These are phyloP conservation scores for Anastrepha obliqua DNA, from an alignment of 1,140 invertebrate genomes.

Conservation along the genomic window DNA sequence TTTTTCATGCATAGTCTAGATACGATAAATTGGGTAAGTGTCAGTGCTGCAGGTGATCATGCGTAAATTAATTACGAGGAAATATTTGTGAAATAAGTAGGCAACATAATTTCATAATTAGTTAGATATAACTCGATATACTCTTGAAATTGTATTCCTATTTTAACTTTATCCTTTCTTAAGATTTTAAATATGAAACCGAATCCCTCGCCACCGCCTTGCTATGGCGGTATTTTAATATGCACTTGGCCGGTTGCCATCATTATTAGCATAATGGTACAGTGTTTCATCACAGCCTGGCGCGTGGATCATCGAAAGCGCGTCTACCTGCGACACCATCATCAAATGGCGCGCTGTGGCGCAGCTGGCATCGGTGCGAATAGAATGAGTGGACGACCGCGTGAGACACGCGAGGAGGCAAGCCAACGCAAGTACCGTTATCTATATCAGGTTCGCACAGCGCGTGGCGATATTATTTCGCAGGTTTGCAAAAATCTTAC, in stretches of 20 bases:
- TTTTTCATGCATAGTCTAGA: constrained; percentile 72
- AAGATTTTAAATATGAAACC: constrained; percentile 72
- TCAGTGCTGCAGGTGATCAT: background rate
- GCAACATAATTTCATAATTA: too few species aligned
- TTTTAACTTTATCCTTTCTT: background rate
- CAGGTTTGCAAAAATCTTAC: constrained; percentile 77
- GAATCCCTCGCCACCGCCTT: constrained; percentile 71
- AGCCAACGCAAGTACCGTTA: constrained; percentile 89
- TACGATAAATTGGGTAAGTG: constrained; percentile 70
- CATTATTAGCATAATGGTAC: constrained; percentile 72
- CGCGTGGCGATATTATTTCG: constrained; percentile 91
- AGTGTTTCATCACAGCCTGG: constrained; percentile 73
- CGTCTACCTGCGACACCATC: constrained; percentile 69
- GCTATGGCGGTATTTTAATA: constrained; percentile 71
- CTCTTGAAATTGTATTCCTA: too few species aligned
- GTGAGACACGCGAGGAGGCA: constrained; percentile 84
- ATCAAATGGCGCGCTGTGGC: constrained; percentile 62
- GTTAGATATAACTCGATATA: too few species aligned
- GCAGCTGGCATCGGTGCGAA: constrained; percentile 57
- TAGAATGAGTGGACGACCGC: constrained; percentile 72
- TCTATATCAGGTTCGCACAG: constrained; percentile 90
- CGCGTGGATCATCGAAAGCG: constrained; percentile 72
- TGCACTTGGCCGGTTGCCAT: constrained; percentile 71
- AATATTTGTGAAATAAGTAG: too few species aligned
- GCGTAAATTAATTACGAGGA: background rate